These are phyloP conservation scores for Lathronympha strigana DNA, from an alignment of 2,888 invertebrate genomes.

Conservation along the genomic window DNA sequence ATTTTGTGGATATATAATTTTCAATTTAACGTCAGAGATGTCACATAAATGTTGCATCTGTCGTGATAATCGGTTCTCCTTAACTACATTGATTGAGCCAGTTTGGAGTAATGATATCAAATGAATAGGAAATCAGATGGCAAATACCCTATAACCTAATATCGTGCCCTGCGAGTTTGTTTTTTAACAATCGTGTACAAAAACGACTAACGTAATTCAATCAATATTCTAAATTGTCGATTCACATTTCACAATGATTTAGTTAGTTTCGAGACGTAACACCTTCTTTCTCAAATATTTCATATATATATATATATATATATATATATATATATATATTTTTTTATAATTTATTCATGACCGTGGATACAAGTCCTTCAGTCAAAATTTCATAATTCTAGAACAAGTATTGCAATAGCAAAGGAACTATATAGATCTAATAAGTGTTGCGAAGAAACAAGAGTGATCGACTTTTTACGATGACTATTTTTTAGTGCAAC, in stretches of 20 bases:
- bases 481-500: slow-evolving; percentile 9
- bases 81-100: not conserved
- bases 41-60: too few relatives aligned
- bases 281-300: slow-evolving; percentile 12
- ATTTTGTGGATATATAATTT: too few relatives aligned
- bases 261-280: not conserved
- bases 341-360: too few relatives aligned
- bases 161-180: not conserved
- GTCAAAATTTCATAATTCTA: slow-evolving; percentile 14
- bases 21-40: too few relatives aligned
- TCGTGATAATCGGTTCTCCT: too few relatives aligned
- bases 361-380: too few relatives aligned
- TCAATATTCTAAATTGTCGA: not conserved
- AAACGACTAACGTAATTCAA: not conserved
- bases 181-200: not conserved
- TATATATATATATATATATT: too few relatives aligned
- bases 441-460: not conserved
- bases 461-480: not conserved
- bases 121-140: not conserved
- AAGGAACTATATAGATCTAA: slow-evolving; percentile 22
- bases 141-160: not conserved
- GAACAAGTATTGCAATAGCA: slow-evolving; percentile 3
- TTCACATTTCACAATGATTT: not conserved
- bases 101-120: not conserved
- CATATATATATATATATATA: too few relatives aligned